These are phyloP conservation scores for Halisarca cf. caerulea DNA, from an alignment of 37 sponge, comb jelly and placozoan genomes.

Conservation along the genomic window DNA sequence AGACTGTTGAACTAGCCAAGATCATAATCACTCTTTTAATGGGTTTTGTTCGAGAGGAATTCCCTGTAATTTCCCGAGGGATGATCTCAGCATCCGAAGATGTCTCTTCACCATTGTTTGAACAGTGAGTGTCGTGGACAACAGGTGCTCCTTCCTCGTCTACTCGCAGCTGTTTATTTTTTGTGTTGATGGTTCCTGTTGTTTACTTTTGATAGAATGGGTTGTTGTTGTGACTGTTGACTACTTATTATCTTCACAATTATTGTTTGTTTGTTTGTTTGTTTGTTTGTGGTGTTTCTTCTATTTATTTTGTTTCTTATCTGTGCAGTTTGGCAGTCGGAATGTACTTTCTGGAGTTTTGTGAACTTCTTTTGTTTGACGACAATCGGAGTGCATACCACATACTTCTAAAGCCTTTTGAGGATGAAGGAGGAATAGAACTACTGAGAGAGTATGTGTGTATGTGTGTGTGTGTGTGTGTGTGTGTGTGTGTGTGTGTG, in stretches of 20 bases:
- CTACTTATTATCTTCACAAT: not conserved
- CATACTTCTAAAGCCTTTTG: slow-evolving; percentile 83
- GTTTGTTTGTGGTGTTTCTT: not conserved
- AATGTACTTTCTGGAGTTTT: slow-evolving; percentile 84
- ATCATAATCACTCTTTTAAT: slow-evolving; percentile 53
- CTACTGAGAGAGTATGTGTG: slow-evolving; percentile 65
- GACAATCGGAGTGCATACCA: slow-evolving; percentile 91
- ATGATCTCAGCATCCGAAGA: not conserved
- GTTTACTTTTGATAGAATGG: not conserved
- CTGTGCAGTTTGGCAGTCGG: slow-evolving; percentile 68
- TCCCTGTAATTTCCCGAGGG: slow-evolving; percentile 39
- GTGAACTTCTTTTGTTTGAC: slow-evolving; percentile 87
- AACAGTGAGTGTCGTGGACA: slow-evolving; percentile 21
- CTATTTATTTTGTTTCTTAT: not conserved
- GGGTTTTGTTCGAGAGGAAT: slow-evolving; percentile 57
- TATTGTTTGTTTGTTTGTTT: not conserved
- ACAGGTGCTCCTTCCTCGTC: too few species aligned
- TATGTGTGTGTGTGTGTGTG: not conserved
- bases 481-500: not conserved
- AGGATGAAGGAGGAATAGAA: slow-evolving; percentile 63
- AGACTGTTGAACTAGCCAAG: slow-evolving; percentile 53
- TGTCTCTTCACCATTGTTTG: not conserved
- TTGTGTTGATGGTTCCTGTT: too few species aligned
- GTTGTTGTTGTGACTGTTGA: not conserved
- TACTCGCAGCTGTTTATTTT: too few species aligned